A percentile compares a stretch with the other conserved stretches of the same genome.
These are phyloP conservation scores for Siniperca obscura DNA, from an alignment of 2,797 vertebrate genomes.

Conservation along the genomic window DNA sequence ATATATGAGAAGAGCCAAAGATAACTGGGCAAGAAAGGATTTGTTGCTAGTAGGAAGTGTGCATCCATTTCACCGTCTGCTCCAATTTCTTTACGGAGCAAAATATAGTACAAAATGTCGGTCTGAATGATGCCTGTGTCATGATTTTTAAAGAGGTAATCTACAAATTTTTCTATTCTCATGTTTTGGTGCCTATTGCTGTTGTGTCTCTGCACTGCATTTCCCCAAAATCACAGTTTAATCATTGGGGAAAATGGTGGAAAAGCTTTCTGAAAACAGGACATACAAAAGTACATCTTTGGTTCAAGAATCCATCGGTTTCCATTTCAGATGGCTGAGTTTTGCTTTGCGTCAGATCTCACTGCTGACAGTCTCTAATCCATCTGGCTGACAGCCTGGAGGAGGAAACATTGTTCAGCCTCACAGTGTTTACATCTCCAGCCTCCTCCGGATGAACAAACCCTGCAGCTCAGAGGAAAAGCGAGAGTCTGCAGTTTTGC, in stretches of 20 bases:
- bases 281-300: conserved; percentile 12
- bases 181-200: not conserved
- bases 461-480: conserved; percentile 26
- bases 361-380: conserved; percentile 39
- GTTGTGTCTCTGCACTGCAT: not conserved
- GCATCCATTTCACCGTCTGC: not conserved
- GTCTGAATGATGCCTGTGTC: not conserved
- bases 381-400: conserved; percentile 20
- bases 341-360: conserved; percentile 39
- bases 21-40: conserved; percentile 14
- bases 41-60: not conserved
- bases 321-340: conserved; percentile 32
- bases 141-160: not conserved
- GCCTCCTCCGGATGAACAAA: conserved; percentile 36
- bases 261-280: conserved; percentile 11
- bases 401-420: conserved; percentile 50
- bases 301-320: conserved; percentile 24
- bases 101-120: not conserved
- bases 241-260: not conserved
- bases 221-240: not conserved
- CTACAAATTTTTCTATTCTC: not conserved
- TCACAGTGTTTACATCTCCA: conserved; percentile 56
- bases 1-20: conserved; percentile 9
- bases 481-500: not conserved
- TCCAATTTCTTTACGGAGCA: not conserved